Base-by-base conservation (phyloP, 2,888 invertebrate genomes). In the Clunio marinus region DNA sequence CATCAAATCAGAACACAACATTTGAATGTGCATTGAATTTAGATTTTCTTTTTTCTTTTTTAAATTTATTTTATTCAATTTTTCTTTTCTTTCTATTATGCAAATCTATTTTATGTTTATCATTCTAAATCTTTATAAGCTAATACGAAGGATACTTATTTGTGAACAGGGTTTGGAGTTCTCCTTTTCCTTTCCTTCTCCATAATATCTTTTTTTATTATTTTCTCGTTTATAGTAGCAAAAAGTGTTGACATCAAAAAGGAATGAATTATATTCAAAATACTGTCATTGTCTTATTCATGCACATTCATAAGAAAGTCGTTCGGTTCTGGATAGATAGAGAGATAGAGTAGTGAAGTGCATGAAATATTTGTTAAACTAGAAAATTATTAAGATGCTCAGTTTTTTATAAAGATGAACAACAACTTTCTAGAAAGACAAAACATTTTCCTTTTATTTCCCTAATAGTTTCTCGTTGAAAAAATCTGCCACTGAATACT, bases 301-400 rank as follows among this genome's bases (percentile, higher is more conserved):
- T 41, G 41, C 41, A 41, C 41, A 41, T 41, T 3, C 41, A 41
- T 41, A 15, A 41, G 13, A 41, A 41, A 41, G 8, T 15, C 13
- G 41, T 13, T 41, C 41, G n/a, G n/a, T n/a, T n/a, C n/a, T n/a
- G n/a, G n/a, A n/a, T n/a, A n/a, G n/a, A n/a, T n/a, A n/a, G n/a
- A n/a, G n/a, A n/a, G n/a, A n/a, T n/a, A n/a, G n/a, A n/a, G n/a
- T n/a, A n/a, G n/a, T n/a, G n/a, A n/a, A n/a, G n/a, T 41, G 41
- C 41, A 41, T 41, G 41, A 41, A 41, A 15, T 41, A 10, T 51
- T 51, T 51, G 51, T 51, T 51, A 2, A 22, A 51, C 51, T 51
- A 51, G 17, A 51, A 51, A 51, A n/a, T n/a, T n/a, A n/a, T n/a
- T n/a, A n/a, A n/a, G n/a, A 51, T 51, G 22, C 51, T 22, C 51